phyloP scores from a whole-genome alignment of 92 coral and sea anemone species.

The Micromussa lordhowensis region DNA sequence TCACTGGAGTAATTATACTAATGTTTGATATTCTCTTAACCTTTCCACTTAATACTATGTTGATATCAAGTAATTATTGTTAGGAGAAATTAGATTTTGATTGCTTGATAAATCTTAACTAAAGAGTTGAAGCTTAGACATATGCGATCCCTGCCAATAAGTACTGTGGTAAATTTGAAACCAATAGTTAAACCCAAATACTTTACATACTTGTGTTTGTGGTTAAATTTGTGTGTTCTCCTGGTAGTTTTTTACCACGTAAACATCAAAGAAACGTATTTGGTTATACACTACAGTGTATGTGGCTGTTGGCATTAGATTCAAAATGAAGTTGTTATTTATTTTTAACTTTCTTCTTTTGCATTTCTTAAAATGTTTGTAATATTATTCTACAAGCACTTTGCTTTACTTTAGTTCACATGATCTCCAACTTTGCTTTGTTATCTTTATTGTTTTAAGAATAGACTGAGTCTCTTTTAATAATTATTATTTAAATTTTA shows the following conservation, averaged over 20 bases:
- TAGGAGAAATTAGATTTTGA: not conserved
- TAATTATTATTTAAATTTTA: not conserved
- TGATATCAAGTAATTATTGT: not conserved
- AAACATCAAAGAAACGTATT: not conserved
- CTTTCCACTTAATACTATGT: not conserved
- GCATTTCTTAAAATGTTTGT: not conserved
- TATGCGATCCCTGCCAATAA: not conserved
- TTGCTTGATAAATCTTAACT: no score
- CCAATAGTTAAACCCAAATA: constrained; percentile 8
- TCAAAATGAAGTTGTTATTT: no score
- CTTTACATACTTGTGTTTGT: not conserved
- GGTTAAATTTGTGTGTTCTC: not conserved
- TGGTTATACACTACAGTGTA: no score
- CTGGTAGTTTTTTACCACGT: not conserved
- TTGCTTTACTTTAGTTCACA: not conserved
- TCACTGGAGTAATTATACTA: no score
- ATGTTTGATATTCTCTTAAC: not conserved
- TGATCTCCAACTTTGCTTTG: not conserved
- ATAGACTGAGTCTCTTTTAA: not conserved
- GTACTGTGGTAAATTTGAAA: not conserved
- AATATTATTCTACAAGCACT: not conserved
- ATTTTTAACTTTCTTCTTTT: not conserved
- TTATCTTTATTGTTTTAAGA: not conserved
- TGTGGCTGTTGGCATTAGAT: no score
- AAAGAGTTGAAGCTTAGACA: no score